A percentile compares a stretch with the other conserved stretches of the same genome.
phyloP scores from a whole-genome alignment of 2,888 invertebrate species.

The Saturnia japonica region DNA sequence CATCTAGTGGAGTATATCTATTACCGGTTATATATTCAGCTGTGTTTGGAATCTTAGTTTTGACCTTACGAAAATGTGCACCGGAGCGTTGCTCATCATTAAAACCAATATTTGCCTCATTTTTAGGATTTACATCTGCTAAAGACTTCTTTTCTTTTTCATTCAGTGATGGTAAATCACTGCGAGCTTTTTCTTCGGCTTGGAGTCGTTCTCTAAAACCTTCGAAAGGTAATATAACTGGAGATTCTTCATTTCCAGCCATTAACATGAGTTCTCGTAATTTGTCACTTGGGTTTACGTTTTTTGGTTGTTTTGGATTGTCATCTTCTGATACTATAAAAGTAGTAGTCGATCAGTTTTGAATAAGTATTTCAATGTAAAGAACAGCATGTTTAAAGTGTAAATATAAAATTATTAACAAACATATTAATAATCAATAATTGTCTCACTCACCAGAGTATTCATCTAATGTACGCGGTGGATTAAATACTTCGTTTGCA shows the following conservation, averaged over 20 bases:
- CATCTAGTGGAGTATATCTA: constrained; percentile 67
- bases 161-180: constrained; percentile 41
- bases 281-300: constrained; percentile 58
- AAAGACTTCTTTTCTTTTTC: constrained; percentile 72
- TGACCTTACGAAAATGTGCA: constrained; percentile 71
- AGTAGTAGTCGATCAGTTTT: constrained; percentile 23
- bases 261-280: constrained; percentile 65
- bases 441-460: constrained; percentile 40
- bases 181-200: constrained; percentile 50
- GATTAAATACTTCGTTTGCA: constrained; percentile 91
- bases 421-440: neutral
- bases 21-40: constrained; percentile 72
- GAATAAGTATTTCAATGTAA: neutral
- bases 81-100: constrained; percentile 77
- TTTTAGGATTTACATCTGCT: constrained; percentile 41
- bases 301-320: neutral
- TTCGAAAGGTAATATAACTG: constrained; percentile 66
- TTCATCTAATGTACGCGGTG: constrained; percentile 82
- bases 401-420: neutral
- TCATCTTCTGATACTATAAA: neutral
- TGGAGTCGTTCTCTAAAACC: constrained; percentile 73
- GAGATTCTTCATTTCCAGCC: constrained; percentile 59
- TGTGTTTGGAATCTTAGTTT: constrained; percentile 63
- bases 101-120: constrained; percentile 57
- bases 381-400: neutral